A percentile compares a stretch with the other conserved stretches of the same genome.
Conservation (phyloP, 2,888 invertebrate genomes). For the Hypselothyrea guttata region DNA sequence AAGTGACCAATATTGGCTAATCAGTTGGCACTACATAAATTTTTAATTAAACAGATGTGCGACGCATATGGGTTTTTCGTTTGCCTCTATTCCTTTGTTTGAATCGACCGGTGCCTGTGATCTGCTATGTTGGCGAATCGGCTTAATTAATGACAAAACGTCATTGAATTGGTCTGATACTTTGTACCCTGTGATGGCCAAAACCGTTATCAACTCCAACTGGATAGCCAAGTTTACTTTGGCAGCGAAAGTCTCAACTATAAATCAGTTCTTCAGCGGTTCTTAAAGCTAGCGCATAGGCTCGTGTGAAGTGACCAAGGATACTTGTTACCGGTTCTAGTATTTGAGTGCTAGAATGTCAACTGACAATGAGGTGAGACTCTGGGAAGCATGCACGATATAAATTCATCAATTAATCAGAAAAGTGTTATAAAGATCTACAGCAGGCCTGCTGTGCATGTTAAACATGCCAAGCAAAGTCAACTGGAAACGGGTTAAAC, state of each 20-base stretch:
- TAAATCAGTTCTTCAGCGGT: constrained; percentile 38
- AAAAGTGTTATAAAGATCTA: not conserved
- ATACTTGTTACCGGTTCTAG: not conserved
- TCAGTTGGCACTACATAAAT: constrained; percentile 30
- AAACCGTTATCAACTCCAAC: not conserved
- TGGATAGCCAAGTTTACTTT: constrained; percentile 38
- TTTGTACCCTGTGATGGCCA: constrained; percentile 20
- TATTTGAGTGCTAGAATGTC: constrained; percentile 28
- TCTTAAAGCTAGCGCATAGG: constrained; percentile 22
- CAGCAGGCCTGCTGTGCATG: constrained; percentile 24
- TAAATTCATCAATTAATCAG: constrained; percentile 8
- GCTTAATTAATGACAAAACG: constrained; percentile 40
- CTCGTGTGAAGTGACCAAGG: constrained; percentile 2
- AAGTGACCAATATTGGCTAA: constrained; percentile 25
- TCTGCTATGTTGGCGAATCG: constrained; percentile 30
- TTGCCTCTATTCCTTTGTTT: constrained; percentile 20
- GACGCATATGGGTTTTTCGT: constrained; percentile 14
- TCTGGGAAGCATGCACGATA: constrained; percentile 12
- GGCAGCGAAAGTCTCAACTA: constrained; percentile 10
- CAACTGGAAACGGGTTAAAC: constrained; percentile 33
- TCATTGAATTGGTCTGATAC: constrained; percentile 18
- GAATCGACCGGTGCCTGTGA: constrained; percentile 42
- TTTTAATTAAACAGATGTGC: constrained; percentile 61
- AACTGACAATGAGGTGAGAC: constrained; percentile 21
- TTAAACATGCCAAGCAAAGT: constrained; percentile 28